Conservation (phyloP, 2,888 invertebrate genomes). For the Eurois occulta region DNA sequence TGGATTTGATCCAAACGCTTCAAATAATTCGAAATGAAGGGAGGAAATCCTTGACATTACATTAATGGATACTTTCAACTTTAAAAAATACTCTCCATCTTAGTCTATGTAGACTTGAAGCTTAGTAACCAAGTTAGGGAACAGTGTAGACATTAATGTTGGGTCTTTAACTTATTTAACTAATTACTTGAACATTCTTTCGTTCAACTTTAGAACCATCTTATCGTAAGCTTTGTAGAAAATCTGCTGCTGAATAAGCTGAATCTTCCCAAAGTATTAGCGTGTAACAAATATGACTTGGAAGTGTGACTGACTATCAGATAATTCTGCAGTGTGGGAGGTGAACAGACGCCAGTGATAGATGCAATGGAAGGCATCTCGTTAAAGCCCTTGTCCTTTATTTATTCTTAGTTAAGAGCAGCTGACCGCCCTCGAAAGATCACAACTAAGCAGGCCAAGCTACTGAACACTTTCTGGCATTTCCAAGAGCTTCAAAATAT, state of each 20-base stretch:
- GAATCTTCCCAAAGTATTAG: background rate
- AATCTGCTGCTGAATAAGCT: background rate
- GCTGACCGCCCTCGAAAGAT: background rate
- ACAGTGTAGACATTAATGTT: background rate
- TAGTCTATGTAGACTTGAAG: background rate
- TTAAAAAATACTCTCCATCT: background rate
- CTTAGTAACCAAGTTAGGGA: background rate
- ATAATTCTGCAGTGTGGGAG: background rate
- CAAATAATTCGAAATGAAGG: background rate
- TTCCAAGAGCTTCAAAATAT: background rate
- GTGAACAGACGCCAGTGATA: background rate
- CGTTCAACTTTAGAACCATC: background rate
- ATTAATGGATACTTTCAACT: background rate
- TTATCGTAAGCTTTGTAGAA: background rate
- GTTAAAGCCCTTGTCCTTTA: background rate
- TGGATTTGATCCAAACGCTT: background rate
- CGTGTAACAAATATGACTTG: background rate
- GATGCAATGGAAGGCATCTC: background rate
- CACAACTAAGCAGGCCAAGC: background rate
- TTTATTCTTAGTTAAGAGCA: background rate
- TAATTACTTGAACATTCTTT: background rate
- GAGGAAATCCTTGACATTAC: background rate
- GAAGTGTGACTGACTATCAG: background rate
- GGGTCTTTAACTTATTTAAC: background rate
- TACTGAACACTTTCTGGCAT: background rate